A percentile compares a stretch with the other conserved stretches of the same genome.
Evolutionary conservation across 53 echinoderm and acorn worm species (phyloP).

Genomic region (Actinopyga echinites): DNA sequence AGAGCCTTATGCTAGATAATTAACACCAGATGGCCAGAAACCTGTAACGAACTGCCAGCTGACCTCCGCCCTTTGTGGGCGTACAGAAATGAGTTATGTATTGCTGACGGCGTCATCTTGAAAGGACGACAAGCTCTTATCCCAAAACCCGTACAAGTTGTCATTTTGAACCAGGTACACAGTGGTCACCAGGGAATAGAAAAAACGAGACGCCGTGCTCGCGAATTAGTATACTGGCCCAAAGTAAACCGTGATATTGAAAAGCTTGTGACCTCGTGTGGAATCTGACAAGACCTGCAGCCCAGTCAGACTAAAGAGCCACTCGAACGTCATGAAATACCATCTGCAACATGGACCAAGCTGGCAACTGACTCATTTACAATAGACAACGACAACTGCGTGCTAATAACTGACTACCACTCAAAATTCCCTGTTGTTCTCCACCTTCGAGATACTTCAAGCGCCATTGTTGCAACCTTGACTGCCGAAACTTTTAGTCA

Average conservation of each 20-base stretch:
- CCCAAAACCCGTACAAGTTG: not conserved
- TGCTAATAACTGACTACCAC: slow-evolving; percentile 41
- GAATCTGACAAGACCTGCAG: not conserved
- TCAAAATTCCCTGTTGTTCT: slow-evolving; percentile 45
- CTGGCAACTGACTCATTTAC: slow-evolving; percentile 17
- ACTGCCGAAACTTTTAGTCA: slow-evolving; percentile 32
- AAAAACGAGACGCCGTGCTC: not conserved
- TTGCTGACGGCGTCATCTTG: slow-evolving; percentile 1
- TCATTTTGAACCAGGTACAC: not conserved
- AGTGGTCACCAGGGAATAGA: not conserved
- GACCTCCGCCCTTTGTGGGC: not conserved
- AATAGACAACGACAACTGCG: not conserved
- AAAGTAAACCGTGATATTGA: not conserved
- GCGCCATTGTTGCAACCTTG: slow-evolving; percentile 29
- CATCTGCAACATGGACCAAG: slow-evolving; percentile 51
- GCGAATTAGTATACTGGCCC: slow-evolving; percentile 23
- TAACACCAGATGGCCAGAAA: not conserved
- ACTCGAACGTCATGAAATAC: not conserved
- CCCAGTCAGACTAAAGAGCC: not conserved
- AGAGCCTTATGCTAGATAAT: not conserved
- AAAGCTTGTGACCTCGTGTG: not conserved
- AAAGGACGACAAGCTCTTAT: slow-evolving; percentile 12
- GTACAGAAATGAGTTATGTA: not conserved
- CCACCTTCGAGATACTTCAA: slow-evolving; percentile 15
- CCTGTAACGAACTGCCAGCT: not conserved